Conservation (phyloP, 2,797 vertebrate species). For the Acrocephalus scirpaceus region DNA sequence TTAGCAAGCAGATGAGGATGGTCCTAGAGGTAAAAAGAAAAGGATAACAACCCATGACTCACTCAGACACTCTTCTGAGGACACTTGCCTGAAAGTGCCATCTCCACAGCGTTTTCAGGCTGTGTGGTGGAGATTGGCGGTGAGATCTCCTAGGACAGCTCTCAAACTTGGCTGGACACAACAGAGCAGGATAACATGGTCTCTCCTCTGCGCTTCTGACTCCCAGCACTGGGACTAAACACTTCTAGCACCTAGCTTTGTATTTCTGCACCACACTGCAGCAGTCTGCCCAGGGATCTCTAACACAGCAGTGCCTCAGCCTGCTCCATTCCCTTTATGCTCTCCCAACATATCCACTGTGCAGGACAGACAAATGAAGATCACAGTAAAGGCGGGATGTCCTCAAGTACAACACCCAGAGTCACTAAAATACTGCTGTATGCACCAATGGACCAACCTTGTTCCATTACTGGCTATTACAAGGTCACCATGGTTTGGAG, state of each 20-base stretch:
- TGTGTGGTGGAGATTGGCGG: not conserved
- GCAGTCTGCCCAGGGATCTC: not conserved
- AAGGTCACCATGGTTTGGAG: not conserved
- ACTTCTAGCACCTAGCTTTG: not conserved
- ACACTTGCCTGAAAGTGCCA: not conserved
- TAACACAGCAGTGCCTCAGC: not conserved
- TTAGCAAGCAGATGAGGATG: not conserved
- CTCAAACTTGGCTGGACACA: not conserved
- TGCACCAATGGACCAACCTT: not conserved
- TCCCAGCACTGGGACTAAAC: not conserved
- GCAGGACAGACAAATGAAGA: not conserved
- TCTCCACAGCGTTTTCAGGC: not conserved
- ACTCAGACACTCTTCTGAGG: not conserved
- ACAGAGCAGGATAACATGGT: rapidly evolving
- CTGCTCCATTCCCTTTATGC: not conserved
- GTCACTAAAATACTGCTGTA: not conserved
- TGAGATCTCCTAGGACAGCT: not conserved
- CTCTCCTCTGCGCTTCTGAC: not conserved
- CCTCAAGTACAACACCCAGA: not conserved
- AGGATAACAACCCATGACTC: not conserved
- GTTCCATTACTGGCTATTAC: not conserved
- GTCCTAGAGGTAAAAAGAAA: not conserved
- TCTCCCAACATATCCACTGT: not conserved
- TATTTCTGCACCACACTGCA: not conserved
- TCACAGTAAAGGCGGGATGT: not conserved